Conservation (phyloP, 2,888 invertebrate species). For the Eristalinus sepulchralis region DNA sequence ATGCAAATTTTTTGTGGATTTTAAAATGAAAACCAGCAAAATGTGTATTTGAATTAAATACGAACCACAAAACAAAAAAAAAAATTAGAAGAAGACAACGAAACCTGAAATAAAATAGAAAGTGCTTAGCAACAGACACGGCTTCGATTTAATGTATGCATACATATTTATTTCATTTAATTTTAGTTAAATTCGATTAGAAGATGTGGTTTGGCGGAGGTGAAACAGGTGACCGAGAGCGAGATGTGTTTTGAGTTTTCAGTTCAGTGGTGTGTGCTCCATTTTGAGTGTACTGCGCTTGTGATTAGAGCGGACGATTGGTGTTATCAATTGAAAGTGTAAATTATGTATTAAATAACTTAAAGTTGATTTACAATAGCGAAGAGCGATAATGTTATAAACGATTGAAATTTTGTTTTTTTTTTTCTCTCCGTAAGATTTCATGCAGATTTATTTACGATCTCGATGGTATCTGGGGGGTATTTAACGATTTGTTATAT, state of each 20-base stretch:
- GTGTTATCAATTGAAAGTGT: background rate
- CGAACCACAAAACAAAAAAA: background rate
- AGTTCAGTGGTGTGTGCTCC: background rate
- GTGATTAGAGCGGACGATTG: background rate
- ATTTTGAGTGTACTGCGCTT: background rate
- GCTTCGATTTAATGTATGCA: background rate
- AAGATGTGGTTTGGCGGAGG: background rate
- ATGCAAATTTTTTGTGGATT: conserved; percentile 58
- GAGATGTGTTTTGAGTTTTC: background rate
- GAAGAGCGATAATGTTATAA: background rate
- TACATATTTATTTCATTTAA: conserved; percentile 2
- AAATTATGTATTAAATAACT: conserved; percentile 6
- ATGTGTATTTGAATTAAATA: background rate
- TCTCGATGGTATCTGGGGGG: background rate
- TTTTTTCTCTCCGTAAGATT: background rate
- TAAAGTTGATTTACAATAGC: conserved; percentile 14
- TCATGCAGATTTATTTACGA: background rate
- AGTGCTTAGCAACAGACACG: conserved; percentile 43
- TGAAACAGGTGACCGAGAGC: conserved; percentile 17
- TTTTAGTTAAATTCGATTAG: conserved; percentile 7
- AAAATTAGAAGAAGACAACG: background rate
- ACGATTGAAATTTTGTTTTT: background rate
- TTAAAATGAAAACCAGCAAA: conserved; percentile 30
- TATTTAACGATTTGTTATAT: background rate
- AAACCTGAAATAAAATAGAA: conserved; percentile 51